Evolutionary conservation across 2,797 vertebrate species (phyloP).

Genomic region (Falco berigora): DNA sequence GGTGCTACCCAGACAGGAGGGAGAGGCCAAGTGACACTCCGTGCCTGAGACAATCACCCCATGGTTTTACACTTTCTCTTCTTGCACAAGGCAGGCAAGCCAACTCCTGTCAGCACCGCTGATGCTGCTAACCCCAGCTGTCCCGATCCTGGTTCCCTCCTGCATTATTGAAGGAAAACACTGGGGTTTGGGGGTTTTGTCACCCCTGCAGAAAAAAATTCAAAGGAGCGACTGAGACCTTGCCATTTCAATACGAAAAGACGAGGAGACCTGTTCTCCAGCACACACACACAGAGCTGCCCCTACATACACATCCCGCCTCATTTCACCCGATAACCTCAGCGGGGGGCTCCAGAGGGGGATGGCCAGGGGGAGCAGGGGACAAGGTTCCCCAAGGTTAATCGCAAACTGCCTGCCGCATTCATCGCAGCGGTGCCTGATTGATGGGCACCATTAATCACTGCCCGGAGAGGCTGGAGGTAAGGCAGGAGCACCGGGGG

Average conservation of each 20-base stretch:
- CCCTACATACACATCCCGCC: neutral
- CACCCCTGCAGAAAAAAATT: neutral
- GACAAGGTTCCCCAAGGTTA: conserved; percentile 25
- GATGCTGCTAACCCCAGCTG: neutral
- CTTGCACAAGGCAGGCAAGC: neutral
- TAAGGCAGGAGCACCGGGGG: neutral
- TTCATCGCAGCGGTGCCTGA: neutral
- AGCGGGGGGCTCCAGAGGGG: neutral
- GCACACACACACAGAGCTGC: neutral
- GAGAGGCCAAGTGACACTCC: neutral
- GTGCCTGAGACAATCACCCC: neutral
- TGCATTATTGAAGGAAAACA: neutral
- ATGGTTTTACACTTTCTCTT: neutral
- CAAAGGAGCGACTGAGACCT: conserved; percentile 19
- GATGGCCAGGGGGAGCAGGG: neutral
- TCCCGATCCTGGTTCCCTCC: neutral
- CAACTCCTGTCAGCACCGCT: neutral
- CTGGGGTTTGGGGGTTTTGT: neutral
- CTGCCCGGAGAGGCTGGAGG: neutral
- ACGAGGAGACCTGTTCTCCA: neutral
- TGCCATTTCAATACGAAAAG: conserved; percentile 59
- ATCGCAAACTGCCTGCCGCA: neutral
- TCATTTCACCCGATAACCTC: conserved; percentile 56
- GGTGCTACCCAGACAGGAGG: neutral
- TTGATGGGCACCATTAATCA: conserved; percentile 58